Evolutionary conservation across 2,113 vertebrate species (phyloP).

Genomic region (Gorsachius goisagi): DNA sequence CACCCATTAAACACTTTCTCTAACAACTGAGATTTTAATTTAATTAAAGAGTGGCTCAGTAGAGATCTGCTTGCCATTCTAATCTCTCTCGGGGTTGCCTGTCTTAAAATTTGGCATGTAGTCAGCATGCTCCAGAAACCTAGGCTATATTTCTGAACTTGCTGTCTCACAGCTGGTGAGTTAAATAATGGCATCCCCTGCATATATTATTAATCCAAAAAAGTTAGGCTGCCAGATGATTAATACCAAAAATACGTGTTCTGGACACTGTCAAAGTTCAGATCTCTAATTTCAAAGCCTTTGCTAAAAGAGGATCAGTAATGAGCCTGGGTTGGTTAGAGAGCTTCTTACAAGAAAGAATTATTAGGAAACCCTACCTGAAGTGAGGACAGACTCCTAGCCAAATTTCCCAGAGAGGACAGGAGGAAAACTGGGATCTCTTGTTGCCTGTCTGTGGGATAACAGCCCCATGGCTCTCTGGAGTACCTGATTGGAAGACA

Average conservation of each 20-base stretch:
- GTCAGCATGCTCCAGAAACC: background rate
- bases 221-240: background rate
- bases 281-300: conserved; percentile 3
- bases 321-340: background rate
- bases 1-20: background rate
- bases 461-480: background rate
- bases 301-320: background rate
- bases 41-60: background rate
- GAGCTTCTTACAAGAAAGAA: background rate
- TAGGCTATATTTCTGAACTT: background rate
- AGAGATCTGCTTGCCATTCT: background rate
- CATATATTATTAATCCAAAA: background rate
- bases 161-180: background rate
- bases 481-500: background rate
- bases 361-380: background rate
- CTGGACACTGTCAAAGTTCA: background rate
- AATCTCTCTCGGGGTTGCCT: background rate
- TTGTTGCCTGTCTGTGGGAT: background rate
- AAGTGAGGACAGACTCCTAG: background rate
- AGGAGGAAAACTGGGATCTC: background rate
- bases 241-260: background rate
- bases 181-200: conserved; percentile 3
- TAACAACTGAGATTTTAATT: conserved; percentile 2
- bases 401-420: background rate
- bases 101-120: background rate